A percentile compares a stretch with the other conserved stretches of the same genome.
phyloP scores from a whole-genome alignment of 2,888 invertebrate genomes.

The Hydraecia micacea region DNA sequence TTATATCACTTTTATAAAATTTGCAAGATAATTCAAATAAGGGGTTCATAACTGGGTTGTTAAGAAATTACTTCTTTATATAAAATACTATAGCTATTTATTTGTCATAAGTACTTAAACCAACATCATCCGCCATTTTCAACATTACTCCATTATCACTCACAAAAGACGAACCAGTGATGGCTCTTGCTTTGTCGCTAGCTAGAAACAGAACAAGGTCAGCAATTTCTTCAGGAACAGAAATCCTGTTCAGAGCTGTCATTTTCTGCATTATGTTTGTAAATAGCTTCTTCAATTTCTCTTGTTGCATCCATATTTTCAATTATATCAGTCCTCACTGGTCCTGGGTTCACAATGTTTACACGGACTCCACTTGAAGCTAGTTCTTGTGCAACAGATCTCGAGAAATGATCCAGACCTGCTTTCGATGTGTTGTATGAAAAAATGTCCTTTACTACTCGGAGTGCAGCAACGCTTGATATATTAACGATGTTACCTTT shows the following conservation, averaged over 20 bases:
- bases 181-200: conserved; percentile 33
- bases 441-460: background rate
- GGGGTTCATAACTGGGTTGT: background rate
- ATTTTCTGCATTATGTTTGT: background rate
- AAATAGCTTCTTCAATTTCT: background rate
- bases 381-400: conserved; percentile 28
- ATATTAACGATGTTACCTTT: conserved; percentile 80
- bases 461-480: conserved; percentile 26
- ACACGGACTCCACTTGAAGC: conserved; percentile 35
- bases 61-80: background rate
- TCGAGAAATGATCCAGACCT: conserved; percentile 34
- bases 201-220: conserved; percentile 38
- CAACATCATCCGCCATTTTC: background rate
- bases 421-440: conserved; percentile 34
- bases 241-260: conserved; percentile 25
- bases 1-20: too few relatives aligned
- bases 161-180: conserved; percentile 38
- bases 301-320: conserved; percentile 12
- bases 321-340: conserved; percentile 29
- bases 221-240: conserved; percentile 82
- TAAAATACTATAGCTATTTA: background rate
- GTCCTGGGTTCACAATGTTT: conserved; percentile 38
- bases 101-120: background rate
- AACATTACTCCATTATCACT: conserved; percentile 39
- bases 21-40: too few relatives aligned